phyloP scores from a whole-genome alignment of 2,888 invertebrate genomes.

The Entomobrya proxima region DNA sequence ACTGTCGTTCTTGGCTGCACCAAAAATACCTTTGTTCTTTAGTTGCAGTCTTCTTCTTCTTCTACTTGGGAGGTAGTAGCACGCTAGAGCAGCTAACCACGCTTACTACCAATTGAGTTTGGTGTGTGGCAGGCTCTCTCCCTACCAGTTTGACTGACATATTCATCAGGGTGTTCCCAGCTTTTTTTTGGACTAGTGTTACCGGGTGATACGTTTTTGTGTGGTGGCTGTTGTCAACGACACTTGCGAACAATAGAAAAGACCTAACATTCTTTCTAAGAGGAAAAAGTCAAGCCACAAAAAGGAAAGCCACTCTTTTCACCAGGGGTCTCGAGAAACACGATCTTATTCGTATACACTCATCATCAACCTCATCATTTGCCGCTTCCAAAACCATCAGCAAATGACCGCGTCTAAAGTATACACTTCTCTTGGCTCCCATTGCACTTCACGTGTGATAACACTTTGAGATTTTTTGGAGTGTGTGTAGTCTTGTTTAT shows the following conservation, averaged over 20 bases:
- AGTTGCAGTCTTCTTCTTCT: no score
- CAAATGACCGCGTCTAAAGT: neutral
- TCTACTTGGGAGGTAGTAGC: no score
- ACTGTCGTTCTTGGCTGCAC: no score
- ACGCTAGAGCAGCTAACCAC: neutral
- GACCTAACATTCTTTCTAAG: neutral
- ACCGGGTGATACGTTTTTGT: neutral
- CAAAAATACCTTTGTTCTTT: neutral
- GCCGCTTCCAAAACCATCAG: neutral
- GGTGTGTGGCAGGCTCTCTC: neutral
- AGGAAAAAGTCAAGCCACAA: neutral
- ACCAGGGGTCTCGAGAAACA: neutral
- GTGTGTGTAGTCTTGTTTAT: neutral
- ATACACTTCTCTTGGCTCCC: neutral
- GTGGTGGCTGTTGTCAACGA: neutral
- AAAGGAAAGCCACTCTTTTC: neutral
- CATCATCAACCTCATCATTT: neutral
- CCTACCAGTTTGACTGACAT: neutral
- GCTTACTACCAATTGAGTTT: neutral
- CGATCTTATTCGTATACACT: neutral
- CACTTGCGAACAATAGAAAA: neutral
- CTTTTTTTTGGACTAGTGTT: neutral
- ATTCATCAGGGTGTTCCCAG: neutral
- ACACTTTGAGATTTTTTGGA: neutral
- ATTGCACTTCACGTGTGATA: constrained; percentile 3